Percentiles rank a stretch among this genome's conserved stretches.
Evolutionary conservation across 1,140 invertebrate species (phyloP).

Genomic region (Apis mellifera): Amel_HAv3.1 CM009940.2:9683001-9683500

Average conservation of each 20-base stretch:
- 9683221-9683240: constrained; percentile 3
- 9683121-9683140: constrained; percentile 82
- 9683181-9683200: constrained; percentile 52
- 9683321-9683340: constrained; percentile 35
- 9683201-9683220: background rate
- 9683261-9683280: constrained; percentile 19
- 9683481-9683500: no score
- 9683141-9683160: constrained; percentile 82
- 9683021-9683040: no score
- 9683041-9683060: constrained; percentile 13
- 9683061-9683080: constrained; percentile 73
- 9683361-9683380: background rate
- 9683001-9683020: no score
- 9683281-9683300: constrained; percentile 22
- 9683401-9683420: constrained; percentile 61
- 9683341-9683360: constrained; percentile 54
- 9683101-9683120: constrained; percentile 82
- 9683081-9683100: constrained; percentile 78
- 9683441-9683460: constrained; percentile 74
- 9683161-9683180: constrained; percentile 80
- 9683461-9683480: no score
- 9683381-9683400: constrained; percentile 46
- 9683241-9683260: constrained; percentile 53
- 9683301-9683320: constrained; percentile 51
- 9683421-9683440: constrained; percentile 75